Evolutionary conservation across 2,113 vertebrate genomes (phyloP).

Genomic region (Protobothrops flavoviridis): DNA sequence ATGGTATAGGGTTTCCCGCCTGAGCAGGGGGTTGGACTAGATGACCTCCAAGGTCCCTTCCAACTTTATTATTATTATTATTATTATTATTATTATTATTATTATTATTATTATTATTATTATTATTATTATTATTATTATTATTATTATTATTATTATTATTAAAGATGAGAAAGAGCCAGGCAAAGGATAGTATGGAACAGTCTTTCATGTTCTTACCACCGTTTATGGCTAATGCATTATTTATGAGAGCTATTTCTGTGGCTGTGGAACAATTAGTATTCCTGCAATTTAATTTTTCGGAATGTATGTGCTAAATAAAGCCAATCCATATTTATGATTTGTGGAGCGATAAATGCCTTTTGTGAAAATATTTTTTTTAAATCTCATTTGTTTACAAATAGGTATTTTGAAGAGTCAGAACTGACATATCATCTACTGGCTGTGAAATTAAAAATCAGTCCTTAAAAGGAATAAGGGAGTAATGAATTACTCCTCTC

Average conservation of each 20-base stretch:
- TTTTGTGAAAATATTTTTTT: neutral
- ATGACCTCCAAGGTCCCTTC: no score
- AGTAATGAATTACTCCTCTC: neutral
- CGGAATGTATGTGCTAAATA: neutral
- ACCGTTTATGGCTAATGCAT: neutral
- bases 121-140: no score
- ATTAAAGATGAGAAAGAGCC: neutral
- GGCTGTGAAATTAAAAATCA: neutral
- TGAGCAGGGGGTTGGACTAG: no score
- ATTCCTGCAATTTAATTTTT: neutral
- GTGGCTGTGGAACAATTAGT: neutral
- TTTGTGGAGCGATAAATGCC: neutral
- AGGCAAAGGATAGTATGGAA: neutral
- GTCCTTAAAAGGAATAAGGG: neutral
- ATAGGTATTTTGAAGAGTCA: neutral
- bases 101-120: no score
- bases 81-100: no score
- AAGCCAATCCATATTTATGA: neutral
- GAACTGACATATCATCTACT: fast-evolving
- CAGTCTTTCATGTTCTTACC: neutral
- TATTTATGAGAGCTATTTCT: neutral
- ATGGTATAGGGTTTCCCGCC: no score
- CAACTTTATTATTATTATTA: no score
- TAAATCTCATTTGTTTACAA: fast-evolving
- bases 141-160: no score